Evolutionary conservation across 30 jellyfish, hydroid and myxozoan species (phyloP), one percentile per base, ranked within the genome.

Genomic region (Aurelia aurita): DNA sequence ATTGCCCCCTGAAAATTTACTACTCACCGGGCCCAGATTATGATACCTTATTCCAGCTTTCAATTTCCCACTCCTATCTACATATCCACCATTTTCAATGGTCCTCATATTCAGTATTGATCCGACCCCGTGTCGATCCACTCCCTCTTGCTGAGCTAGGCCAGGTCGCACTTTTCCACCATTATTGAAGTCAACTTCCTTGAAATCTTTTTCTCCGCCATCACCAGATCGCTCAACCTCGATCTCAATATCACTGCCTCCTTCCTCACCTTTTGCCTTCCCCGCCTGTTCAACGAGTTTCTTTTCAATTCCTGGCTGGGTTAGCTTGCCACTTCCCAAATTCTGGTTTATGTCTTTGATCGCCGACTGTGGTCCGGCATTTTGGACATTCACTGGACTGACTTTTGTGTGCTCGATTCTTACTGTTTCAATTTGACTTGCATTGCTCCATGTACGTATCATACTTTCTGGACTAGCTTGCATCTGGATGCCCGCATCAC

Each of bases 381-480:
- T 66, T 58, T 39, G 80, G 3, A 39, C 28, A 55, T 59, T 83
- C 54, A 73, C 85, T 7, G 96, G 96, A 57, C 90, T 84, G 57
- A 90, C 89, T 39, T 83, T 80, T 39, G 83, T 75, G 46, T 92
- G 98, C 87, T 93, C 97, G 22, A 77, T 70, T 59, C 96, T 82
- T 25, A 93, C 91, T 16, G 97, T 87, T 25, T 93, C 98, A 22
- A 93, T 81, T 32, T 93, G 98, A 29, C 87, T 95, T 69, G 88
- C 98, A 57, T 85, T 85, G 82, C 92, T 58, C 89, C 91, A 80
- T 2, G 96, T 28, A 46, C 89, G 87, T 71, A 76, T 58, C 32
- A 89, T 66, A 45, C 53, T 81, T 51, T 44, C 93, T 87, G 69
- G 82, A 45, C 68, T 27, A 11, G 73, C 25, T 18, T 55, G 66